phyloP scores from a whole-genome alignment of 2,113 vertebrate species.

The Leucosticte australis region DNA sequence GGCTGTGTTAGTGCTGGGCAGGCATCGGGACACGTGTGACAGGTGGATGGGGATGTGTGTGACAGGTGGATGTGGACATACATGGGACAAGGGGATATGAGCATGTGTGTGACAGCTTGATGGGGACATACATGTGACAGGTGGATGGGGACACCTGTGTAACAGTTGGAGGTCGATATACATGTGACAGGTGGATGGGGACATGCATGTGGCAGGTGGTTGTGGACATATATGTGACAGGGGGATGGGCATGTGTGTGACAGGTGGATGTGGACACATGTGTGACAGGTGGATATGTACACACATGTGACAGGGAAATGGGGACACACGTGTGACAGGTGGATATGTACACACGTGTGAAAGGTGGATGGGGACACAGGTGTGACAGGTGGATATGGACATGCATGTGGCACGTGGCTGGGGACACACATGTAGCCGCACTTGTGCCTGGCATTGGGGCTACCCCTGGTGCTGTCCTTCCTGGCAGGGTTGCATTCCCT shows the following conservation, averaged over 20 bases:
- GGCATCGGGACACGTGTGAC: accelerated
- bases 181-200: not conserved
- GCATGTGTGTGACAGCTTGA: accelerated
- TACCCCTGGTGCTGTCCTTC: not conserved
- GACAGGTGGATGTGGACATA: not conserved
- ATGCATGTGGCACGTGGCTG: not conserved
- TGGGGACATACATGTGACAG: not conserved
- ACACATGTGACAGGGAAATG: accelerated
- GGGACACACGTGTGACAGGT: accelerated
- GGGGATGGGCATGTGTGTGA: not conserved
- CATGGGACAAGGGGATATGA: not conserved
- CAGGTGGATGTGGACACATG: not conserved
- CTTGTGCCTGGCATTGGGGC: accelerated
- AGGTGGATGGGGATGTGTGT: not conserved
- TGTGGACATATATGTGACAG: accelerated
- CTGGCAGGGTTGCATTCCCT: accelerated
- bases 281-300: not conserved
- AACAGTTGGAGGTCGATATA: too few species aligned
- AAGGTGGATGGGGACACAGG: not conserved
- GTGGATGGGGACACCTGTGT: accelerated
- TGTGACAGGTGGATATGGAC: not conserved
- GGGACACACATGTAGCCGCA: accelerated
- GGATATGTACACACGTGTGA: not conserved
- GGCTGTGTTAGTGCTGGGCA: too few species aligned
- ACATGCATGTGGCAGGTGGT: not conserved